Evolutionary conservation across 92 coral and sea anemone genomes (phyloP), one percentile per base, ranked within the genome.

Genomic region (Muricea muricata): DNA sequence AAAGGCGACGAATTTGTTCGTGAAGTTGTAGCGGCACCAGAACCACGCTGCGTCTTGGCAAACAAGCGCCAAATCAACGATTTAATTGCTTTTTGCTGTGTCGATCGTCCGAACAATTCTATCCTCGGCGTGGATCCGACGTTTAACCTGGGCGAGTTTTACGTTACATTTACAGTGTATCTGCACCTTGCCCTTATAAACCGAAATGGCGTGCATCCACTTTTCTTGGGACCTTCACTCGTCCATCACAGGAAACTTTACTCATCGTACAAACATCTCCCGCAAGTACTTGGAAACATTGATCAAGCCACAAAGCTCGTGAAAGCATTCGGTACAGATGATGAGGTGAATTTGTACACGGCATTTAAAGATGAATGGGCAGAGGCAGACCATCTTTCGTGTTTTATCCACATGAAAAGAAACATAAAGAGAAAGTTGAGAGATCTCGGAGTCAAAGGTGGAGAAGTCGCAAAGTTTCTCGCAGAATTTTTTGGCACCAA

Each of bases 161-260:
- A 63, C 25, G 84, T 66, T 28, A 85, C 84, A 24, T 73, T 73
- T 40, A 46, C 68, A 46, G 48, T 55, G 33, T 85, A 77, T 46
- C 40, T 78, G 11, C 72, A 83, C 55, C 50, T 78, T 42, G 82
- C 46, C 3, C 52, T 71, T 9, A 32, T 1, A 18, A 48, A 41
- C 46, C 56, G 34, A 48, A 17, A 11, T 1, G 42, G 42, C 4
- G 21, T 11, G 2, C 6, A 56, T 65, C 89, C 84, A 0, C 13
- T 85, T 23, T 23, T 76, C 3, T 84, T 85, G 60, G 89, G 89
- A 9, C 89, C 89, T 31, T 58, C 63, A 28, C n/a, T 85, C 0
- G 73, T 85, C 3, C 89, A 85, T 54, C 34, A 20, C 17, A 0
- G 77, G 7, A 85, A 75, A 17, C 0, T 45, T 2, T 76, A 7